Evolutionary conservation across 2,888 invertebrate species (phyloP), one percentile per base, ranked within the genome.

Genomic region (Himalopsyche anomala): DNA sequence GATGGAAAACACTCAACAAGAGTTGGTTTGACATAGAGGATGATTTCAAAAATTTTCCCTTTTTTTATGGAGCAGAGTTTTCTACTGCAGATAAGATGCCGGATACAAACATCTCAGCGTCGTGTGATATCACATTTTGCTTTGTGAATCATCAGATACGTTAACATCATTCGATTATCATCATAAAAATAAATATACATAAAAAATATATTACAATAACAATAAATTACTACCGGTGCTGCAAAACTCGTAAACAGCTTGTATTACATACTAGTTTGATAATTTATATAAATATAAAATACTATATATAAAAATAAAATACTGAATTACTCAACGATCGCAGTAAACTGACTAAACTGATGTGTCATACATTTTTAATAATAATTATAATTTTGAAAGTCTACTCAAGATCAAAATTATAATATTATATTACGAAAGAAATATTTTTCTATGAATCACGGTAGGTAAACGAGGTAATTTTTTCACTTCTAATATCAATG

Each of bases 31-130:
- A 12, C 12, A 51, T 15, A 0, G 15, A 5, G 15, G 74, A 62
- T 74, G 74, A 74, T 74, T 74, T 74, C 74, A 74, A 38, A 74
- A 74, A 38, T 15, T 74, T 74, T 74, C 74, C 69, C 74, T 74
- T 74, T 36, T 36, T 74, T 74, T 38, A 74, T 36, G 15, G 74
- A 74, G 36, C 36, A 36, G 15, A 38, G 74, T 74, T 74, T 38
- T 74, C 74, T 74, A 74, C 15, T 1, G 36, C 5, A 74, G 36
- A 28, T 38, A 74, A 36, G 36, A 38, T 74, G 19, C 74, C 74
- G 74, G 74, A 74, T 74, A 36, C 38, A 74, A 74, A 74, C 11
- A 74, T 74, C 2, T 74, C 36, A 38, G 11, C 36, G n/a, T 38
- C 38, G 28, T 38, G 74, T 74, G 74, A 74, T 74, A 74, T 74